Base-by-base conservation (phyloP, 2,113 vertebrate species). In the Rhinoderma darwinii region DNA sequence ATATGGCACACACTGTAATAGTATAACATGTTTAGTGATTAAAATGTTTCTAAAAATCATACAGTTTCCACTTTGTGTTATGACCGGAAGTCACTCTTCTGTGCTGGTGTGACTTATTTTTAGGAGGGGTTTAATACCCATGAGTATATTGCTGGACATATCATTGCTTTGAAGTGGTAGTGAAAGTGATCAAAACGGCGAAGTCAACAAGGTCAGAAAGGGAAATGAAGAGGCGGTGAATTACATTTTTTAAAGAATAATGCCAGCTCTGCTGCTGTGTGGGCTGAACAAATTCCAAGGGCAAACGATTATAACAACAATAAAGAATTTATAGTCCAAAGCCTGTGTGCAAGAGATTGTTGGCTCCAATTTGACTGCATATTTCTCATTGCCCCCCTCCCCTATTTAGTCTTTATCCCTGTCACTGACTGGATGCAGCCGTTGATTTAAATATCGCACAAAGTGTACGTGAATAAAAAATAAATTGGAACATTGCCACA, bases 241-340 rank as follows among this genome's bases (percentile, higher is more conserved):
- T 85, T 78, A 85, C 88, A 91, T 92, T 91, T 88, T 74, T 91
- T 90, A 88, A 79, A 83, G 81, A 90, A 91, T 91, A 90, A n/a
- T 70, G 2, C 86, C 87, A 50, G 0, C 90, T 92, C 89, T 89
- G 30, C 75, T 88, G 91, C 90, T 90, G 90, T 91, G 92, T 91
- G 91, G 91, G 90, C 89, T 88, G 37, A 35, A 90, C 88, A 88
- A 91, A 91, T 92, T 93, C 91, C 92, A 91, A 86, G 84, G 84
- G 75, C 84, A 86, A 86, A 79, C 75, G 61, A 79, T 86, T 77
- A 79, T 51, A 86, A 90, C 82, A 85, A 89, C 89, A 89, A 86
- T 91, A 83, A 91, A 86, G 89, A 90, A 91, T 92, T 92, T 92
- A 93, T 88, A 90, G 14, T 2, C 89, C 90, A 89, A 88, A 91